These are phyloP conservation scores for Drymonia ruficornis DNA, from an alignment of 2,888 invertebrate genomes.

Conservation along the genomic window DNA sequence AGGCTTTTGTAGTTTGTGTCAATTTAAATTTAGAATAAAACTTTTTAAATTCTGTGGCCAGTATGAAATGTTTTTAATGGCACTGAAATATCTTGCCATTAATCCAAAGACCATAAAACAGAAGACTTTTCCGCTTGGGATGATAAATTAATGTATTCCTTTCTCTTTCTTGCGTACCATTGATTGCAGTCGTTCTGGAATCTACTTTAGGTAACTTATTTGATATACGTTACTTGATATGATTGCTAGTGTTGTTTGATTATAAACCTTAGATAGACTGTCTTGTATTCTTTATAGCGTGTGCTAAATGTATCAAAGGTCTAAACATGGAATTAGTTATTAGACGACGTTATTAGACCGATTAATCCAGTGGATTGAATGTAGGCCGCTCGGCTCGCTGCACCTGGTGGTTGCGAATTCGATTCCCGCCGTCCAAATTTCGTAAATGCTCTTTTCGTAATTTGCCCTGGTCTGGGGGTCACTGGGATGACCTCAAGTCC, in stretches of 20 bases:
- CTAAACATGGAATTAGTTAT: no score
- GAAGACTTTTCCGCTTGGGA: conserved; percentile 14
- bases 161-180: conserved; percentile 21
- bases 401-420: no score
- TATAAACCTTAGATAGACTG: background rate
- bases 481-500: no score
- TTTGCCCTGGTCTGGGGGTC: no score
- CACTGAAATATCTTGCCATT: background rate
- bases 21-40: conserved; percentile 13
- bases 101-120: background rate
- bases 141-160: conserved; percentile 6
- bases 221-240: background rate
- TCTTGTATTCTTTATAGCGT: no score
- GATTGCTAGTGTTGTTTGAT: background rate
- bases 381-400: no score
- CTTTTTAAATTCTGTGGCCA: background rate
- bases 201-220: conserved; percentile 41
- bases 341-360: no score
- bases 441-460: no score
- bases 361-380: no score
- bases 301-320: background rate
- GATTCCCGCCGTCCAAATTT: no score
- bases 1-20: conserved; percentile 29
- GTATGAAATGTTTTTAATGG: conserved; percentile 5
- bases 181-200: conserved; percentile 50